A percentile compares a stretch with the other conserved stretches of the same genome.
phyloP scores from a whole-genome alignment of 2,113 vertebrate species.

The Xiphophorus maculatus region DNA sequence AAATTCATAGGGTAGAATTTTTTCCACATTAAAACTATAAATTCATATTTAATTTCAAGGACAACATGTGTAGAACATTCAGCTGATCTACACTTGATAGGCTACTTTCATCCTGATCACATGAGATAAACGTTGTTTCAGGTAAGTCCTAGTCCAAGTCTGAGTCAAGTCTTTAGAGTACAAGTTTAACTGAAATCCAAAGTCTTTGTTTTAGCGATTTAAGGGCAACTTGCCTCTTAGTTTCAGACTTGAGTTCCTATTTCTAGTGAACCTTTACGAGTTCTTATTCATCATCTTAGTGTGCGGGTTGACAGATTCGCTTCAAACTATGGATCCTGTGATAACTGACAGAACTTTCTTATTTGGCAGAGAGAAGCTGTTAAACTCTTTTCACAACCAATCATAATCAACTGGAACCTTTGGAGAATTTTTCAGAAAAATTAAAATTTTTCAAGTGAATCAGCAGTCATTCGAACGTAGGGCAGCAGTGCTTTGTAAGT shows the following conservation, averaged over 20 bases:
- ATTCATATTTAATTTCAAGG: background rate
- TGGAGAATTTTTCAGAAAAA: conserved; percentile 14
- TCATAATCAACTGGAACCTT: conserved; percentile 15
- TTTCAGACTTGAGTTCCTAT: background rate
- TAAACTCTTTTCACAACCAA: conserved; percentile 9
- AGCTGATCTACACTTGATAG: background rate
- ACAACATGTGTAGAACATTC: background rate
- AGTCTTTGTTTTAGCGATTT: background rate
- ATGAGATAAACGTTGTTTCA: background rate
- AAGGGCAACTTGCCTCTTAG: background rate
- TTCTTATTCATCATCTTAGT: conserved; percentile 15
- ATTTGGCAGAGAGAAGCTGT: conserved; percentile 69
- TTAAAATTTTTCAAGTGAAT: conserved; percentile 38
- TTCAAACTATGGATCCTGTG: conserved; percentile 31
- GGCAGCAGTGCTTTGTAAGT: conserved; percentile 17
- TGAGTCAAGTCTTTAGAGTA: background rate
- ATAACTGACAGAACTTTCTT: conserved; percentile 29
- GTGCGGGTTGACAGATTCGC: conserved; percentile 15
- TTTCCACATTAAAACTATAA: background rate
- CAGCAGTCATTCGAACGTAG: conserved; percentile 38
- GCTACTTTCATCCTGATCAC: background rate
- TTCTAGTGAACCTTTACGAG: conserved; percentile 6
- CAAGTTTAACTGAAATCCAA: too few relatives aligned
- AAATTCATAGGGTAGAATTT: background rate
- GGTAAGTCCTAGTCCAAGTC: background rate